These are phyloP conservation scores for Hylyphantes graminicola DNA, from an alignment of 1,140 invertebrate species.

Conservation along the genomic window DNA sequence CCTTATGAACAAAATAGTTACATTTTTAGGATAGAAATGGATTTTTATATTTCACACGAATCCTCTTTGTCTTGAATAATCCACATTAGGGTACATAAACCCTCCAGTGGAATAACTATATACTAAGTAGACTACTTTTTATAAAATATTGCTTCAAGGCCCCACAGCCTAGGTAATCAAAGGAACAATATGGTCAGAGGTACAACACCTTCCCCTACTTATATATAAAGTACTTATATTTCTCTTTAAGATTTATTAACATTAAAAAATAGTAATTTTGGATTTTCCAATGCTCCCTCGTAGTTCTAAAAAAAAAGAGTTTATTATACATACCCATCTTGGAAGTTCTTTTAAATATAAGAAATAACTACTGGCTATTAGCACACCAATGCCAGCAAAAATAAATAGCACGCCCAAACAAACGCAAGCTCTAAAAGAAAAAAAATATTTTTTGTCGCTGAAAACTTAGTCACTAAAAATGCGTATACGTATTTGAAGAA, in stretches of 20 bases:
- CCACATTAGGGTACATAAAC: too few relatives aligned
- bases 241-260: not conserved
- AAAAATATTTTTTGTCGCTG: not conserved
- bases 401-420: constrained; percentile 43
- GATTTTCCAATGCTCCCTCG: not conserved
- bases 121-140: too few relatives aligned
- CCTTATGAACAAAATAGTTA: too few relatives aligned
- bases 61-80: too few relatives aligned
- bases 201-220: not conserved
- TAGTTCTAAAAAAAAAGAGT: not conserved
- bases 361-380: constrained; percentile 38
- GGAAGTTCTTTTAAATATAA: constrained; percentile 32
- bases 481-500: not conserved
- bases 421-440: constrained; percentile 32
- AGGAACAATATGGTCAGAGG: not conserved
- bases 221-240: not conserved
- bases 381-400: constrained; percentile 36
- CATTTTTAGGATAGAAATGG: too few relatives aligned
- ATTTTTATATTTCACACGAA: too few relatives aligned
- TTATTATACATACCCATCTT: constrained; percentile 26
- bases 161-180: not conserved
- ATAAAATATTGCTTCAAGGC: not conserved
- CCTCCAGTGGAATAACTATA: too few relatives aligned
- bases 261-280: not conserved
- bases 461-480: not conserved